phyloP scores from a whole-genome alignment of 2,797 vertebrate genomes.

The Antennarius maculatus region DNA sequence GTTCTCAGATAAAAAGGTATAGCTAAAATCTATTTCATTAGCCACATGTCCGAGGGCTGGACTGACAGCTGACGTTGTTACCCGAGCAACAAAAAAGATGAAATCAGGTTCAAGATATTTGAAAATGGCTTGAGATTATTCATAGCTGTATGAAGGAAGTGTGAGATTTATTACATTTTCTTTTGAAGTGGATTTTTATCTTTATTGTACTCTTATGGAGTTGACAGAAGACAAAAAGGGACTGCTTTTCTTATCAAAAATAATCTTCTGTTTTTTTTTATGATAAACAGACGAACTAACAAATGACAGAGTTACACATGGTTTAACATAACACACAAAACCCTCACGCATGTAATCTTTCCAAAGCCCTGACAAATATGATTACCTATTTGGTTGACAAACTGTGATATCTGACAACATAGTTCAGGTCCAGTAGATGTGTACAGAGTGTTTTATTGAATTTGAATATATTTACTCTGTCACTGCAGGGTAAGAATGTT shows the following conservation, averaged over 20 bases:
- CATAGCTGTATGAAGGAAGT: not conserved
- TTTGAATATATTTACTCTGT: conserved; percentile 9
- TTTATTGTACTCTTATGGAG: not conserved
- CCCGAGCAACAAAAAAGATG: not conserved
- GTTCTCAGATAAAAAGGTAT: conserved; percentile 48
- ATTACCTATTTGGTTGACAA: conserved; percentile 12
- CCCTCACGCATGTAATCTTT: conserved; percentile 19
- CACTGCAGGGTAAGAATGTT: not conserved
- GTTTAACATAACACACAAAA: not conserved
- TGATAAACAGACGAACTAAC: not conserved
- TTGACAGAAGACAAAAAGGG: not conserved
- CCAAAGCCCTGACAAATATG: conserved; percentile 14
- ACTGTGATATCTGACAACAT: conserved; percentile 25
- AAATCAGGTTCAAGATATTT: not conserved
- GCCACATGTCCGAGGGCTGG: conserved; percentile 46
- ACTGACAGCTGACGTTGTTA: conserved; percentile 18
- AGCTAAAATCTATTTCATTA: conserved; percentile 29
- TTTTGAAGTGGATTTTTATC: not conserved
- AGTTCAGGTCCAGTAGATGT: not conserved
- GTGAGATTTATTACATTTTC: not conserved
- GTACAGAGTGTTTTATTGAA: conserved; percentile 2
- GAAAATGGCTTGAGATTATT: conserved; percentile 5
- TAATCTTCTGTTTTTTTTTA: not conserved
- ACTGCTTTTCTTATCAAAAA: not conserved
- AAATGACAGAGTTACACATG: not conserved